Percentiles rank a stretch among this genome's conserved stretches.
phyloP scores from a whole-genome alignment of 1,140 invertebrate genomes.

The Caenorhabditis elegans region DNA sequence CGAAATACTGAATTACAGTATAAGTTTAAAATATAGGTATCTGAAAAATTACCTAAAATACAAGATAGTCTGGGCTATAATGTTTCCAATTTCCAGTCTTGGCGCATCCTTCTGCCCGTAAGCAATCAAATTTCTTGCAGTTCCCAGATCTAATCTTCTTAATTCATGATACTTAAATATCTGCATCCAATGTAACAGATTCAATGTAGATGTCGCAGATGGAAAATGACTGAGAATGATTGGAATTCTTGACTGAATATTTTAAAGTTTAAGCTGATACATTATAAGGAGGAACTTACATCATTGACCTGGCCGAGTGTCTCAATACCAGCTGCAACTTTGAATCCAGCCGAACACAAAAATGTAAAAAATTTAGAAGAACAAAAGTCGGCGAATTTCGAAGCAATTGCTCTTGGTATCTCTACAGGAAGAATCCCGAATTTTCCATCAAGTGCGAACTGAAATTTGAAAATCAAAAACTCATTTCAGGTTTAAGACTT shows the following conservation, averaged over 20 bases:
- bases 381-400: background rate
- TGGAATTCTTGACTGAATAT: conserved; percentile 43
- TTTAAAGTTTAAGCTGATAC: background rate
- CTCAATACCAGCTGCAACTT: background rate
- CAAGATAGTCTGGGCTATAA: background rate
- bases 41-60: background rate
- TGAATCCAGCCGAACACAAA: background rate
- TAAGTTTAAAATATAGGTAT: background rate
- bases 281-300: background rate
- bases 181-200: conserved; percentile 48
- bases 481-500: too few species aligned
- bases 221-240: conserved; percentile 46
- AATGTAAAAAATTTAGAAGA: background rate
- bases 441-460: background rate
- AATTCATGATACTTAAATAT: conserved; percentile 29
- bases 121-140: conserved; percentile 6
- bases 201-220: conserved; percentile 42
- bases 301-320: background rate
- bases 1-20: background rate
- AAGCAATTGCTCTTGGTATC: background rate
- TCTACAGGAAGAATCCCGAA: background rate
- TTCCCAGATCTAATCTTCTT: conserved; percentile 32
- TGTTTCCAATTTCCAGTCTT: background rate
- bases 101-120: conserved; percentile 5
- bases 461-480: background rate